These are phyloP conservation scores for Limonius californicus DNA, from an alignment of 1,140 invertebrate species.

Conservation along the genomic window DNA sequence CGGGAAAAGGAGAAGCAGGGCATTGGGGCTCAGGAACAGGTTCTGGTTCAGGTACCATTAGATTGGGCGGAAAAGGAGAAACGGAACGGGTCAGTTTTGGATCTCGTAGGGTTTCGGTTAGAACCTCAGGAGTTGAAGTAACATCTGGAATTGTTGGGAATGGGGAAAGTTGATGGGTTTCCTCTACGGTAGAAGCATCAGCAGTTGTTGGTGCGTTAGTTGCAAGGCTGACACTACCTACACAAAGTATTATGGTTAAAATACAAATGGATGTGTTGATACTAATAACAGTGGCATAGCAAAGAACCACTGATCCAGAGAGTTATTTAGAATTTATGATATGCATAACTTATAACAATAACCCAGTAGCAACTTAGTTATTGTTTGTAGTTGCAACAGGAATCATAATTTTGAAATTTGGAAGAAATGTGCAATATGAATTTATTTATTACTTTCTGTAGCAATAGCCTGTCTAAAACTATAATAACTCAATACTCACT, in stretches of 20 bases:
- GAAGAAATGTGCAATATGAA: too few species aligned
- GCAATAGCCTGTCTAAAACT: not conserved
- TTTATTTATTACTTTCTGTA: too few species aligned
- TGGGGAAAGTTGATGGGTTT: slow-evolving; percentile 29
- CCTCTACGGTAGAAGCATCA: slow-evolving; percentile 10
- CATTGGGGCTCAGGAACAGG: slow-evolving; percentile 2
- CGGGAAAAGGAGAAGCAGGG: slow-evolving; percentile 34
- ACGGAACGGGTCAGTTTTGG: slow-evolving; percentile 28
- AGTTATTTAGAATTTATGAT: too few species aligned
- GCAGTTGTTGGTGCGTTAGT: not conserved
- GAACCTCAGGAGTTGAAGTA: slow-evolving; percentile 24
- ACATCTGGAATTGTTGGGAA: slow-evolving; percentile 42
- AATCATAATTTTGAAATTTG: too few species aligned
- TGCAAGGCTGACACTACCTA: not conserved
- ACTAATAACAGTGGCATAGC: too few species aligned
- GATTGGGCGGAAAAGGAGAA: slow-evolving; percentile 22
- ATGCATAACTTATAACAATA: too few species aligned
- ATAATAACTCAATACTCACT: slow-evolving; percentile 34
- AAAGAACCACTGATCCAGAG: too few species aligned
- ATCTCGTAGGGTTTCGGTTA: slow-evolving; percentile 20
- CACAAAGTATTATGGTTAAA: slow-evolving; percentile 2
- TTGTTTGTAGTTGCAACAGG: not conserved
- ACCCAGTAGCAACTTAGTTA: too few species aligned
- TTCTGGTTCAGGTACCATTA: slow-evolving; percentile 1
- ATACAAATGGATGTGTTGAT: not conserved